Conservation (phyloP, 2,113 vertebrate genomes). For the Recurvirostra avosetta region DNA sequence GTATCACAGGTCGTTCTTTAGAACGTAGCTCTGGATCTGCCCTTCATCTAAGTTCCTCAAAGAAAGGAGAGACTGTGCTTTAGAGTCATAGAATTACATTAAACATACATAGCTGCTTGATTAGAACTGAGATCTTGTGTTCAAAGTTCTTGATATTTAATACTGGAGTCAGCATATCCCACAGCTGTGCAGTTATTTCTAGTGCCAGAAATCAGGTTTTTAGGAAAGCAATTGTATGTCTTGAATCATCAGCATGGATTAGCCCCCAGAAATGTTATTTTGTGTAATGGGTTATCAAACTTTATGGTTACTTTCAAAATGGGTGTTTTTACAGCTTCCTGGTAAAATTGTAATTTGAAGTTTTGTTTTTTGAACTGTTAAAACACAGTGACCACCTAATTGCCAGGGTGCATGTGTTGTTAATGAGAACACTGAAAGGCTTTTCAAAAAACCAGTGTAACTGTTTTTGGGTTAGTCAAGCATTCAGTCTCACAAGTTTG, state of each 20-base stretch:
- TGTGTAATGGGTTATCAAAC: neutral
- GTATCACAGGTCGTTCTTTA: neutral
- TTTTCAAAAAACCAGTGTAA: neutral
- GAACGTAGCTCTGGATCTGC: neutral
- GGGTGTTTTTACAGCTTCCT: neutral
- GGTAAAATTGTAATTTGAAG: neutral
- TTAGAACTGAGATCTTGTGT: neutral
- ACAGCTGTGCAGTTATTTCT: slow-evolving; percentile 38
- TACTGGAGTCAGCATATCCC: neutral
- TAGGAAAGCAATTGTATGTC: neutral
- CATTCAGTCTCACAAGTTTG: neutral
- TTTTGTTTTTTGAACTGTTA: neutral
- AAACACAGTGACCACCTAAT: neutral
- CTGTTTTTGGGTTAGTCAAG: neutral
- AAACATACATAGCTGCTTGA: neutral
- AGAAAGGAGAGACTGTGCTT: neutral
- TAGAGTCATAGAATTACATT: neutral
- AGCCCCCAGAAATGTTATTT: neutral
- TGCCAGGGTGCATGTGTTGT: neutral
- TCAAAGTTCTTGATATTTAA: neutral
- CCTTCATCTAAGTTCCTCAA: neutral
- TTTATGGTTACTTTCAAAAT: neutral
- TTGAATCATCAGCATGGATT: neutral
- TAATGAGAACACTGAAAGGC: neutral
- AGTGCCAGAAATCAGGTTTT: slow-evolving; percentile 4